Evolutionary conservation across 37 sponge, comb jelly and placozoan species (phyloP).

Genomic region (Halichondria panicea): DNA sequence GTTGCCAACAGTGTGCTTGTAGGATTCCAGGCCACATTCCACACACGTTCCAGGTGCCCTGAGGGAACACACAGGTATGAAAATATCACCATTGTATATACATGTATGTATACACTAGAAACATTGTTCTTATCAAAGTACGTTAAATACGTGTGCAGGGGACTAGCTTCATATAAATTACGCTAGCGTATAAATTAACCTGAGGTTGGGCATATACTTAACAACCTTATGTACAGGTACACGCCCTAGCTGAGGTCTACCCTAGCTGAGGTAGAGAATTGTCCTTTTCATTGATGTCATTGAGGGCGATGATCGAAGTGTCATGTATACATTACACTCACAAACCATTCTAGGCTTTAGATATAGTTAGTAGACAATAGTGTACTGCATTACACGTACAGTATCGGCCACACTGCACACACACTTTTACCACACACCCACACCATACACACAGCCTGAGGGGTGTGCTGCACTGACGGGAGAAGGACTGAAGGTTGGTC

Average conservation of each 20-base stretch:
- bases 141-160: too few relatives aligned
- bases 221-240: too few relatives aligned
- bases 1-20: slow-evolving; percentile 78
- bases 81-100: too few relatives aligned
- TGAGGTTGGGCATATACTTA: too few relatives aligned
- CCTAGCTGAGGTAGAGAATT: too few relatives aligned
- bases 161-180: too few relatives aligned
- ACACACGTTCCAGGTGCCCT: slow-evolving; percentile 88
- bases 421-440: not conserved
- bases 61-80: too few relatives aligned
- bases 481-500: slow-evolving; percentile 61
- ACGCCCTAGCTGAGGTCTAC: too few relatives aligned
- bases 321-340: not conserved
- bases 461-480: slow-evolving; percentile 72
- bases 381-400: not conserved
- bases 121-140: too few relatives aligned
- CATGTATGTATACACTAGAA: too few relatives aligned
- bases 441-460: slow-evolving; percentile 50
- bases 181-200: too few relatives aligned
- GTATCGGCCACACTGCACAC: not conserved
- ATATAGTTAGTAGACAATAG: not conserved
- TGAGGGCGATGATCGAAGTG: not conserved
- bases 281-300: too few relatives aligned
- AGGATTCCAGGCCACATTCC: slow-evolving; percentile 90
- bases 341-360: not conserved